phyloP scores from a whole-genome alignment of 2,888 invertebrate species.

The Amphipoea oculea region DNA sequence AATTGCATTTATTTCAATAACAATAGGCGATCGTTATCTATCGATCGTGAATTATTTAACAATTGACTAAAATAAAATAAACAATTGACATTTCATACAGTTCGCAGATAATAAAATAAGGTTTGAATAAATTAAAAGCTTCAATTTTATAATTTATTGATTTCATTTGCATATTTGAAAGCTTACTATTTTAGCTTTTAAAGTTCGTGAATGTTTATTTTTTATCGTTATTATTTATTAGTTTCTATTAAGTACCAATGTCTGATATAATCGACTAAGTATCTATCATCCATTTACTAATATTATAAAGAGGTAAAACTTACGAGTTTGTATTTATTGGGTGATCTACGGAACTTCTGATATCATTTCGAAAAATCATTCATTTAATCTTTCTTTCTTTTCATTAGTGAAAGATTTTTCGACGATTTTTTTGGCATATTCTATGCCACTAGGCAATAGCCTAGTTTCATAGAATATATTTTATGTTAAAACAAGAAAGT shows the following conservation, averaged over 20 bases:
- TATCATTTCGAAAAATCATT: not conserved
- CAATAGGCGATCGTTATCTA: conserved; percentile 70
- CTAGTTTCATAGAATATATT: not conserved
- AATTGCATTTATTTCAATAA: conserved; percentile 83
- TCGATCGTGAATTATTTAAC: conserved; percentile 66
- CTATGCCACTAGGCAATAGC: too few relatives aligned
- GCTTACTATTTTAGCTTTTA: conserved; percentile 47
- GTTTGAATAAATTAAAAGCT: conserved; percentile 87
- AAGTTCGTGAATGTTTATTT: conserved; percentile 50
- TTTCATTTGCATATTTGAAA: conserved; percentile 62
- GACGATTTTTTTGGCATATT: too few relatives aligned
- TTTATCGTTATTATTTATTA: conserved; percentile 26
- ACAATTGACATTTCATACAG: conserved; percentile 80
- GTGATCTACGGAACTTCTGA: not conserved
- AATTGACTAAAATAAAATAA: conserved; percentile 73
- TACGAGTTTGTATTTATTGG: not conserved
- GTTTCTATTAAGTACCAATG: conserved; percentile 4
- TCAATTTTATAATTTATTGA: conserved; percentile 66
- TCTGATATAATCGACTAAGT: not conserved
- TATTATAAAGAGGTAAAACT: not conserved
- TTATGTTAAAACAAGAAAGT: too few relatives aligned
- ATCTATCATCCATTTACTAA: not conserved
- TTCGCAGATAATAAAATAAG: conserved; percentile 89
- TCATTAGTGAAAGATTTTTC: too few relatives aligned
- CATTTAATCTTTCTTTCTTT: too few relatives aligned